A percentile compares a stretch with the other conserved stretches of the same genome.
phyloP scores from a whole-genome alignment of 2,113 vertebrate genomes.

The Melierax canorus region DNA sequence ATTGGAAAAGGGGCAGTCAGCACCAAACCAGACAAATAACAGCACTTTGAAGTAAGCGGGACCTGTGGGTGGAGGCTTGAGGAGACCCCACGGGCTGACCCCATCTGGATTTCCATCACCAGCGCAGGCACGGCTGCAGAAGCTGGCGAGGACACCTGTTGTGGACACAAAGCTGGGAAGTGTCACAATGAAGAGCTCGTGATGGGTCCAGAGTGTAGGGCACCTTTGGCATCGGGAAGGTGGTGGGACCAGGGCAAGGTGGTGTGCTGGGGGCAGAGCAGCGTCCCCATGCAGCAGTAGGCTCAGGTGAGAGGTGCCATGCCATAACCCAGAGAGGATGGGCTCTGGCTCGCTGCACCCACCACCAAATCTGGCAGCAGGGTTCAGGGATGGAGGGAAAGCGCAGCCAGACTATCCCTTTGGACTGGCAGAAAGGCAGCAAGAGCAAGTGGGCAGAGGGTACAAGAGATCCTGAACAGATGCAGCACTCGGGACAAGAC shows the following conservation, averaged over 20 bases:
- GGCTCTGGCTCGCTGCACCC: background rate
- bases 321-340: background rate
- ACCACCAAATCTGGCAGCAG: background rate
- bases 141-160: background rate
- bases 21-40: background rate
- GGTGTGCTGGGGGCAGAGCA: background rate
- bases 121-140: background rate
- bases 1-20: background rate
- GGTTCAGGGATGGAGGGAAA: background rate
- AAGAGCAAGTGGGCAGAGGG: background rate
- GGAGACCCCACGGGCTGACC: background rate
- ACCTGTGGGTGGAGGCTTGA: background rate
- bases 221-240: background rate
- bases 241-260: background rate
- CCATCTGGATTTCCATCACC: background rate
- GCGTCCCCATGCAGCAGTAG: accelerated
- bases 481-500: background rate
- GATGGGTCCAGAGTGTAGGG: background rate
- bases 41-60: background rate
- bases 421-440: background rate
- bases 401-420: background rate
- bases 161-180: background rate
- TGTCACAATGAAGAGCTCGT: background rate
- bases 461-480: background rate
- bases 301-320: background rate